A percentile compares a stretch with the other conserved stretches of the same genome.
These are phyloP conservation scores for Campylomormyrus numenius DNA, from an alignment of 2,113 vertebrate genomes.

Conservation along the genomic window DNA sequence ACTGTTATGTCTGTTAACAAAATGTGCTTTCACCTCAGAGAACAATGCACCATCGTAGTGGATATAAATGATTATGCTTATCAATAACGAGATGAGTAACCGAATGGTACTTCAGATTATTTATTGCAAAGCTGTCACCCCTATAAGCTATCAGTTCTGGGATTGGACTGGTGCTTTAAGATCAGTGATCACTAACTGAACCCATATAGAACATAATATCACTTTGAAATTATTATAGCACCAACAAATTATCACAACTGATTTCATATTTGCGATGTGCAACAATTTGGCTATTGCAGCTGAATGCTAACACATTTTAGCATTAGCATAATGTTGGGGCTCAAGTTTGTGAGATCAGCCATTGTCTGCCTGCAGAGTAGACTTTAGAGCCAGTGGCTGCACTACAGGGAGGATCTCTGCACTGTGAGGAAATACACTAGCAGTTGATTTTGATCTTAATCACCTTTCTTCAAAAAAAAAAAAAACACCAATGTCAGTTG, in stretches of 20 bases:
- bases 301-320: background rate
- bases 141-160: conserved; percentile 14
- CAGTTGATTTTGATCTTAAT: conserved; percentile 58
- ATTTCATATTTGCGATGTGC: background rate
- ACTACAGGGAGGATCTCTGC: conserved; percentile 1
- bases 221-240: background rate
- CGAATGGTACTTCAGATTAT: conserved; percentile 5
- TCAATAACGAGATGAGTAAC: background rate
- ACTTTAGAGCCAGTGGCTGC: background rate
- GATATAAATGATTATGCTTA: background rate
- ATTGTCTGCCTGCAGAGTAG: background rate
- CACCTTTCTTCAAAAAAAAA: conserved; percentile 36
- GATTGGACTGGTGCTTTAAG: background rate
- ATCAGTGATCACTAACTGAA: background rate
- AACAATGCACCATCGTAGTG: background rate
- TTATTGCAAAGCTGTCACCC: conserved; percentile 17
- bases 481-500: conserved; percentile 22
- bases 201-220: background rate
- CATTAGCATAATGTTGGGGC: background rate
- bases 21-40: conserved; percentile 4
- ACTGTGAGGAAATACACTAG: conserved; percentile 47
- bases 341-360: background rate
- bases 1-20: conserved; percentile 6
- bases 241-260: background rate
- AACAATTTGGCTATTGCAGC: background rate